Conservation (phyloP, 2,888 invertebrate species). For the Tetropium fuscum region DNA sequence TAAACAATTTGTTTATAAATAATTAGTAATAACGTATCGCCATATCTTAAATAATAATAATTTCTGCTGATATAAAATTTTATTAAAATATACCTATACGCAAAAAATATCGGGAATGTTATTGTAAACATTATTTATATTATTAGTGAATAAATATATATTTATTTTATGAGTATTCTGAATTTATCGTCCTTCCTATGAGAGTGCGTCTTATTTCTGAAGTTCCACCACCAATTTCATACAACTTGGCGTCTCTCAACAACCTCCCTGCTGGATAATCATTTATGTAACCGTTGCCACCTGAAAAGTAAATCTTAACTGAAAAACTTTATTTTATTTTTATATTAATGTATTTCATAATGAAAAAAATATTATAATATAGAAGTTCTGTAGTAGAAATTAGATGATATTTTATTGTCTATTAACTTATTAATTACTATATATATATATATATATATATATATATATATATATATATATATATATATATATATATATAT, state of each 20-base stretch:
- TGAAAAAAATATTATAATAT: too few relatives aligned
- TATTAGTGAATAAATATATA: slow-evolving; percentile 22
- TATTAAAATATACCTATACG: slow-evolving; percentile 14
- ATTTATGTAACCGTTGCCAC: slow-evolving; percentile 99
- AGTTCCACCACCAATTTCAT: slow-evolving; percentile 99
- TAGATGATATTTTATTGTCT: too few relatives aligned
- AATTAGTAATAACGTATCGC: slow-evolving; percentile 1
- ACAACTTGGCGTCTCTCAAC: slow-evolving; percentile 95
- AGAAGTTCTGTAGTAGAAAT: too few relatives aligned
- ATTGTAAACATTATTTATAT: slow-evolving; percentile 27
- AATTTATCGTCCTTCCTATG: slow-evolving; percentile 82
- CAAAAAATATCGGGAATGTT: slow-evolving; percentile 27
- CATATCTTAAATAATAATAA: slow-evolving; percentile 4
- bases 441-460: too few relatives aligned
- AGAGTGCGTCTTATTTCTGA: slow-evolving; percentile 94
- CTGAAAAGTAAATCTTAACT: too few relatives aligned
- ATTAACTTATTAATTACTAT: too few relatives aligned
- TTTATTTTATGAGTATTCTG: slow-evolving; percentile 29
- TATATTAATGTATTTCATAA: too few relatives aligned
- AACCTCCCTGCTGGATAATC: slow-evolving; percentile 96
- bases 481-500: too few relatives aligned
- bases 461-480: too few relatives aligned
- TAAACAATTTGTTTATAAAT: slow-evolving; percentile 18
- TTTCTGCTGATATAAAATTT: slow-evolving; percentile 14
- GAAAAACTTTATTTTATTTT: too few relatives aligned